A percentile compares a stretch with the other conserved stretches of the same genome.
Conservation (phyloP, 1,140 invertebrate genomes). For the Cylas formicarius region DNA sequence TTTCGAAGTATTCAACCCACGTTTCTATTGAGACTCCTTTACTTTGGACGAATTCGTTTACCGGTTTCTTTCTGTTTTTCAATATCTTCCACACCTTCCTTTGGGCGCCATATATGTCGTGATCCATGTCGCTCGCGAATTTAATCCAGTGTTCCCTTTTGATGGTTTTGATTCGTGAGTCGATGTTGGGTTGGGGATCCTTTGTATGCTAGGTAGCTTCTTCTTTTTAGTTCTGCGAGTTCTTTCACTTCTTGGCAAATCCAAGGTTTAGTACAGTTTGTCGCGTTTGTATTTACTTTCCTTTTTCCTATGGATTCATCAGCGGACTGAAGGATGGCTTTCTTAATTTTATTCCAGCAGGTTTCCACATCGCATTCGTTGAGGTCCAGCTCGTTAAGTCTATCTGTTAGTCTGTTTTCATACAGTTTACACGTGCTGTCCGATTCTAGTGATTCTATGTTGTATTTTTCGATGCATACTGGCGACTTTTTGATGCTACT, state of each 20-base stretch:
- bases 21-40: no score
- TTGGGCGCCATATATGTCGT: no score
- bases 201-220: constrained; percentile 1
- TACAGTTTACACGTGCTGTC: constrained; percentile 4
- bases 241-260: constrained; percentile 2
- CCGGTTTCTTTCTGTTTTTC: no score
- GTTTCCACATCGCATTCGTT: constrained; percentile 1
- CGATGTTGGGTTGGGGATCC: not conserved
- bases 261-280: constrained; percentile 1
- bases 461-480: constrained; percentile 5
- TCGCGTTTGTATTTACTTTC: constrained; percentile 7
- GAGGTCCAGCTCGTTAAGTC: not conserved
- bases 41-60: no score
- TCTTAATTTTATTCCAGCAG: constrained; percentile 2
- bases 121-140: no score
- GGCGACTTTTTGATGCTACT: no score
- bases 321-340: not conserved
- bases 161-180: no score
- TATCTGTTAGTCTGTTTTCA: constrained; percentile 3
- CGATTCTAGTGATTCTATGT: constrained; percentile 4
- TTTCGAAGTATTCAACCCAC: no score
- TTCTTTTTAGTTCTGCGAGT: not conserved
- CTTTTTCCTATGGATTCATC: constrained; percentile 1
- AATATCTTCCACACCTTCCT: no score
- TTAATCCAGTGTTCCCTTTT: no score